A percentile compares a stretch with the other conserved stretches of the same genome.
Conservation (phyloP, 2,797 vertebrate species). For the Microcaecilia unicolor region DNA sequence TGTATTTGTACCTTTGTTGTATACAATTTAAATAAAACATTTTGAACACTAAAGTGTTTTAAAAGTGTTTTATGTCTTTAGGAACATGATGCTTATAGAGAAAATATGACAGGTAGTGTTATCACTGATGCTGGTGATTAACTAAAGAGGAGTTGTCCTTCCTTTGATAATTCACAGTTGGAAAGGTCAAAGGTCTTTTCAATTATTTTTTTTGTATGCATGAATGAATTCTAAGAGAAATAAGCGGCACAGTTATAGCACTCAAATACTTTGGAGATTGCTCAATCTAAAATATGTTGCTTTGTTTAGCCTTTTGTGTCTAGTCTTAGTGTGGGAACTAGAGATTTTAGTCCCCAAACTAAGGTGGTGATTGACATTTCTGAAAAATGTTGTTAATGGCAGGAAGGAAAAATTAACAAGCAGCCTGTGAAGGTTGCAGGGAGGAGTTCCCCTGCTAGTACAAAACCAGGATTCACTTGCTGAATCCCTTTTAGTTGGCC, state of each 20-base stretch:
- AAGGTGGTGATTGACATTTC: conserved; percentile 10
- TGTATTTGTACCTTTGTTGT: no score
- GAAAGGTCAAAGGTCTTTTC: conserved; percentile 1
- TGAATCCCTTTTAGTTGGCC: conserved; percentile 41
- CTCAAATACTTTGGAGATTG: conserved; percentile 14
- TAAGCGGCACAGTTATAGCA: conserved; percentile 3
- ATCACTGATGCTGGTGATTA: no score
- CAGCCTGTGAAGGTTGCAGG: conserved; percentile 26
- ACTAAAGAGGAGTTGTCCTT: background rate
- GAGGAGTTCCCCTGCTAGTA: conserved; percentile 25
- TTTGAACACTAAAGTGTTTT: no score
- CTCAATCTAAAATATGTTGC: conserved; percentile 14
- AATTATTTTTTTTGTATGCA: background rate
- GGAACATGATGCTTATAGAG: no score
- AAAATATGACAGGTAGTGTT: no score
- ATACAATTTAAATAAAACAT: no score
- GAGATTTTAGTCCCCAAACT: conserved; percentile 12
- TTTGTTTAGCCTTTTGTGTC: conserved; percentile 4
- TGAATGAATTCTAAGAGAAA: conserved; percentile 4
- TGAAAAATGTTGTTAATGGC: conserved; percentile 22
- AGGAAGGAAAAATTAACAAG: conserved; percentile 9
- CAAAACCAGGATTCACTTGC: conserved; percentile 40
- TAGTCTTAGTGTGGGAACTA: conserved; percentile 8
- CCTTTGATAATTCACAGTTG: background rate
- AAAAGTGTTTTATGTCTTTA: no score